These are phyloP conservation scores for Lissocephala sabroskyi DNA, from an alignment of 2,888 invertebrate species.

Conservation along the genomic window DNA sequence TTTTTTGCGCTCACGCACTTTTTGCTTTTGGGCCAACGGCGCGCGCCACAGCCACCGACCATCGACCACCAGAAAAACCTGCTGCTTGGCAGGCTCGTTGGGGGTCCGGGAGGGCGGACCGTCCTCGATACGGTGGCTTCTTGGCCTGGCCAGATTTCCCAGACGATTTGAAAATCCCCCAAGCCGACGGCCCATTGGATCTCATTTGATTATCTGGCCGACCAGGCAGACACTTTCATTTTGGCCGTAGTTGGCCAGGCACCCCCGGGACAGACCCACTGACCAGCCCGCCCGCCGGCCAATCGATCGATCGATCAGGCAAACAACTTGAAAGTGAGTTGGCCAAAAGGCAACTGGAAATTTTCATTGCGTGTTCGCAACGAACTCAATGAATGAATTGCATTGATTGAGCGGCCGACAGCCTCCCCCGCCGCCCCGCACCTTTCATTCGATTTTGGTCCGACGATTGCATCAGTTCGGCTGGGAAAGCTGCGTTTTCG, in stretches of 20 bases:
- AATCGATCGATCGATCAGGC: background rate
- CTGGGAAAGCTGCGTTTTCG: slow-evolving; percentile 15
- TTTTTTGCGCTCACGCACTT: slow-evolving; percentile 48
- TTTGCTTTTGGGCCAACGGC: slow-evolving; percentile 14
- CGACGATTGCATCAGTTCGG: slow-evolving; percentile 24
- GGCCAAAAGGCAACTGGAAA: slow-evolving; percentile 19
- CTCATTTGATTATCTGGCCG: too few relatives aligned
- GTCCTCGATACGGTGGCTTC: too few relatives aligned
- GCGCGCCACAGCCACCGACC: too few relatives aligned
- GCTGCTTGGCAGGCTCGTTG: too few relatives aligned
- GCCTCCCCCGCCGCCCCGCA: slow-evolving; percentile 33
- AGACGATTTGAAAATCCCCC: too few relatives aligned
- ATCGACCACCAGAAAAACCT: too few relatives aligned
- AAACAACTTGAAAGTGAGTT: slow-evolving; percentile 38
- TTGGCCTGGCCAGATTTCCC: too few relatives aligned
- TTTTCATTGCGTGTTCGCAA: slow-evolving; percentile 31
- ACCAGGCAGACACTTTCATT: too few relatives aligned
- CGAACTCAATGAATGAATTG: slow-evolving; percentile 56
- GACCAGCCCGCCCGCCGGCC: slow-evolving; percentile 4
- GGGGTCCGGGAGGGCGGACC: too few relatives aligned
- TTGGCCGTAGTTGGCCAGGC: too few relatives aligned
- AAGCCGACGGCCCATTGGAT: too few relatives aligned
- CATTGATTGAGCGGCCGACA: slow-evolving; percentile 56
- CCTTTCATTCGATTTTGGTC: slow-evolving; percentile 40
- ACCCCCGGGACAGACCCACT: background rate